Percentiles rank a stretch among this genome's conserved stretches.
phyloP scores from a whole-genome alignment of 2,113 vertebrate species.

The Daboia siamensis region DNA sequence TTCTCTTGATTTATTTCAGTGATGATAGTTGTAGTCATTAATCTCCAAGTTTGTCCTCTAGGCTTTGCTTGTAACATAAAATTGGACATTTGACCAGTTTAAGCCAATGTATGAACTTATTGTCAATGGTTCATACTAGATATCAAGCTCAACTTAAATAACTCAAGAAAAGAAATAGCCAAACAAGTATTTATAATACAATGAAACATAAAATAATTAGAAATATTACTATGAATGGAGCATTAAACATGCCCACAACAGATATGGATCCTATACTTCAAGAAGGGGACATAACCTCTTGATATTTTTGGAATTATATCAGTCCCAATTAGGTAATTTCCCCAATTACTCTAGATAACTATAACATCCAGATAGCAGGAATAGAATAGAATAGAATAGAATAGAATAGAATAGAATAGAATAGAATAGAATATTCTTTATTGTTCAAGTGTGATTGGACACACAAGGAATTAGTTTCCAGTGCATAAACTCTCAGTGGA shows the following conservation, averaged over 20 bases:
- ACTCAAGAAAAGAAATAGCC: not conserved
- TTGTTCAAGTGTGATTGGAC: not conserved
- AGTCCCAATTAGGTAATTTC: not conserved
- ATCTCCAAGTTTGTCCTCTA: slow-evolving; percentile 2
- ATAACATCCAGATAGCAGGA: not conserved
- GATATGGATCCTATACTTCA: not conserved
- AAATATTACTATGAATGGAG: not conserved
- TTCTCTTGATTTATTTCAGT: slow-evolving; percentile 5
- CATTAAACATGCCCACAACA: not conserved
- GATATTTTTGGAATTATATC: not conserved
- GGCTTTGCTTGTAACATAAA: not conserved
- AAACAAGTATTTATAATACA: not conserved
- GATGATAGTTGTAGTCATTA: not conserved
- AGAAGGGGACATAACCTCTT: not conserved
- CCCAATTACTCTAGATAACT: not conserved
- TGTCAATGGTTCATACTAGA: not conserved
- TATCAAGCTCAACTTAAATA: not conserved
- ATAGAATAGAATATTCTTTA: not conserved
- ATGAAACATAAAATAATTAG: not conserved
- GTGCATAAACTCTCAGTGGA: not conserved
- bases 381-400: no score
- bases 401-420: not conserved
- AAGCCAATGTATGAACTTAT: not conserved
- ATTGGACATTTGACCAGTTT: not conserved
- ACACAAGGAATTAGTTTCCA: not conserved